These are phyloP conservation scores for Polydrusus tereticollis DNA, from an alignment of 2,888 invertebrate species.

Conservation along the genomic window DNA sequence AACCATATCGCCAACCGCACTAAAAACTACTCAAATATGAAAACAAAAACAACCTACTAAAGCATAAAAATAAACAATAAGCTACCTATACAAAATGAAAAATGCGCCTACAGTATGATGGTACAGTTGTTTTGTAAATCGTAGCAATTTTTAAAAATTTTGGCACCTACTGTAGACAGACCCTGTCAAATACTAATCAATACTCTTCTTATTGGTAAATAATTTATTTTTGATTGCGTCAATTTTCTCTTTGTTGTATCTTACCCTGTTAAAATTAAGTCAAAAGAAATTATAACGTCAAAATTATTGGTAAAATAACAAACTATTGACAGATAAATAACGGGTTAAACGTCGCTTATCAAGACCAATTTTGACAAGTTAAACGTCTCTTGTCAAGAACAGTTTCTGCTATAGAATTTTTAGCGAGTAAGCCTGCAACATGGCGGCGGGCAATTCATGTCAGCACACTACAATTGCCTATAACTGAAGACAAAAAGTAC, in stretches of 20 bases:
- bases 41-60: slow-evolving; percentile 56
- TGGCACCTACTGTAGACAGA: slow-evolving; percentile 62
- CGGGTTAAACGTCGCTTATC: too few species aligned
- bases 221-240: slow-evolving; percentile 21
- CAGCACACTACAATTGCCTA: too few species aligned
- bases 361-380: too few species aligned
- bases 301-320: too few species aligned
- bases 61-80: slow-evolving; percentile 57
- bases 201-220: background rate
- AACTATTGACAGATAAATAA: too few species aligned
- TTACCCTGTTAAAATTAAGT: too few species aligned
- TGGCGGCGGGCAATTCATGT: too few species aligned
- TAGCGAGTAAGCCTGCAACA: too few species aligned
- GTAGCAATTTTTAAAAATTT: slow-evolving; percentile 52
- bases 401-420: too few species aligned
- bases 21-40: slow-evolving; percentile 53
- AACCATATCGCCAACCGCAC: slow-evolving; percentile 60
- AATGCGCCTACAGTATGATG: slow-evolving; percentile 58
- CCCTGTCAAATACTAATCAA: slow-evolving; percentile 21
- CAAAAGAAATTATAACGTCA: too few species aligned
- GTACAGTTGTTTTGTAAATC: slow-evolving; percentile 42
- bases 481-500: too few species aligned
- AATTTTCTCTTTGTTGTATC: background rate
- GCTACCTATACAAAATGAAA: slow-evolving; percentile 57
- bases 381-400: too few species aligned